phyloP scores from a whole-genome alignment of 2,888 invertebrate species.

The Eupithecia exiguata region DNA sequence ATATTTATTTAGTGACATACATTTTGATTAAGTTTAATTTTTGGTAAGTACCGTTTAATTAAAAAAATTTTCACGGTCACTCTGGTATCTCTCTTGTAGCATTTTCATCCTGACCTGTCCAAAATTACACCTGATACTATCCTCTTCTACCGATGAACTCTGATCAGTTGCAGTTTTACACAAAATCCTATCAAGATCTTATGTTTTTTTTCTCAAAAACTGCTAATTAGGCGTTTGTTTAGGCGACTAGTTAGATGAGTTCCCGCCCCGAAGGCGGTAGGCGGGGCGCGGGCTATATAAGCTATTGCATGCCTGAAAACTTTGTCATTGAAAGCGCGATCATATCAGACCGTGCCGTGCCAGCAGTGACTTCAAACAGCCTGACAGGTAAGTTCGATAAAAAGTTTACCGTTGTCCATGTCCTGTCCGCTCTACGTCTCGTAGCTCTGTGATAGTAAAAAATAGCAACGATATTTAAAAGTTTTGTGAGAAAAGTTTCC shows the following conservation, averaged over 20 bases:
- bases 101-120: neutral
- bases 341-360: slow-evolving; percentile 65
- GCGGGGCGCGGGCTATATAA: slow-evolving; percentile 80
- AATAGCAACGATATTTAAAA: slow-evolving; percentile 5
- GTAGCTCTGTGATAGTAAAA: slow-evolving; percentile 15
- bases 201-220: neutral
- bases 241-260: slow-evolving; percentile 50
- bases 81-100: neutral
- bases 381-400: slow-evolving; percentile 58
- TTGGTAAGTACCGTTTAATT: neutral
- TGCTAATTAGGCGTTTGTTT: slow-evolving; percentile 48
- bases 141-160: neutral
- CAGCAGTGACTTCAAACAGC: slow-evolving; percentile 49
- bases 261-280: slow-evolving; percentile 72
- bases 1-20: neutral
- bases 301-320: slow-evolving; percentile 68
- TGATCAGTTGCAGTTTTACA: slow-evolving; percentile 1
- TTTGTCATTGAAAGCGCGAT: slow-evolving; percentile 78
- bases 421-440: slow-evolving; percentile 7
- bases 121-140: neutral
- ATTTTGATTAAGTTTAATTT: too few species aligned
- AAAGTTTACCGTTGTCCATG: slow-evolving; percentile 38
- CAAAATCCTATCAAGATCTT: slow-evolving; percentile 21
- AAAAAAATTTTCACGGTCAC: neutral
- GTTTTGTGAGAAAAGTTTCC: neutral